These are phyloP conservation scores for Actinemys pallida DNA, from an alignment of 2,113 vertebrate species.

Conservation along the genomic window DNA sequence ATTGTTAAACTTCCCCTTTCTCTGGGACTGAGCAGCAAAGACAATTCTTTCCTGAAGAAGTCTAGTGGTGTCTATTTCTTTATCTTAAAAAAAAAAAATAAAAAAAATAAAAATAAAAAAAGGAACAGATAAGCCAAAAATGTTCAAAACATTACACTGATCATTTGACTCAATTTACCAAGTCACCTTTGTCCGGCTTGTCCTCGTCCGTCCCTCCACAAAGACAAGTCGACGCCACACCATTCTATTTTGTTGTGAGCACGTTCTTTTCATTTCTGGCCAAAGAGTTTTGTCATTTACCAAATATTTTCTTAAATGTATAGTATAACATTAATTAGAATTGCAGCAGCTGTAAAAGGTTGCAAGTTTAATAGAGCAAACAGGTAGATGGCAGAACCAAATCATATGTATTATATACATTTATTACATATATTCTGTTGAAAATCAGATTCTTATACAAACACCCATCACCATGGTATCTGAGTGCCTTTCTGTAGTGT, in stretches of 20 bases:
- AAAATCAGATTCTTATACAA: neutral
- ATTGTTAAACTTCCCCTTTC: constrained; percentile 16
- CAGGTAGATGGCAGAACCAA: constrained; percentile 24
- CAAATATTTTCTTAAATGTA: constrained; percentile 17
- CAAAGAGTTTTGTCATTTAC: neutral
- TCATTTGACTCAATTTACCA: neutral
- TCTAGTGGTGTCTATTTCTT: constrained; percentile 15
- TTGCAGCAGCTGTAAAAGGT: neutral
- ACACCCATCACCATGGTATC: accelerated
- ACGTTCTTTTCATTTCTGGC: too few relatives aligned
- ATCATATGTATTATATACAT: neutral
- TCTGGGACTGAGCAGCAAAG: constrained; percentile 31
- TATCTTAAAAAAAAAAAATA: neutral
- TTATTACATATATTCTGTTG: neutral
- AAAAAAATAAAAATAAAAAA: constrained; percentile 7
- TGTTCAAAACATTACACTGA: neutral
- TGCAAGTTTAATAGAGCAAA: constrained; percentile 5
- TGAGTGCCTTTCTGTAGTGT: neutral
- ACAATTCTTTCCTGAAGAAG: neutral
- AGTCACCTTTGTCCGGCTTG: too few relatives aligned
- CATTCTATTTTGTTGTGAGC: too few relatives aligned
- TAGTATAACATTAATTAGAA: neutral
- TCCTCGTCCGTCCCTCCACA: too few relatives aligned
- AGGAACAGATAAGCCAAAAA: neutral
- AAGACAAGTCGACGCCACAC: too few relatives aligned